phyloP scores from a whole-genome alignment of 2,797 vertebrate genomes.

The Dromococcyx pavoninus region DNA sequence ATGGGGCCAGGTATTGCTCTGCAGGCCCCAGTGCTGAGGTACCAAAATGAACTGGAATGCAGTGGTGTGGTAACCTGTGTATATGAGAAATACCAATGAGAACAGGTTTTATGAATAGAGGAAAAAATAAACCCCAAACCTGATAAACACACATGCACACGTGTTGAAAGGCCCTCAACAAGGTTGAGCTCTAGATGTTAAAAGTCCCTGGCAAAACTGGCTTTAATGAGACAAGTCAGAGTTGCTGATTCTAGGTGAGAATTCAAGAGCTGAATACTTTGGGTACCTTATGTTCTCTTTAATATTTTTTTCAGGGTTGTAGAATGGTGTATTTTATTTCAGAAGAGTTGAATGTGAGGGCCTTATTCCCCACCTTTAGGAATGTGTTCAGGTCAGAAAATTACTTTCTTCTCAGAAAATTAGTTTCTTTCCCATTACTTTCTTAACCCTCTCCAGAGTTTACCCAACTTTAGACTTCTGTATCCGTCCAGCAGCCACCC shows the following conservation, averaged over 20 bases:
- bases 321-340: background rate
- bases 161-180: background rate
- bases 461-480: background rate
- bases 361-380: background rate
- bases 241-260: background rate
- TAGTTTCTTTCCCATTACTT: background rate
- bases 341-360: background rate
- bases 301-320: background rate
- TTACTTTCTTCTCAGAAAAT: background rate
- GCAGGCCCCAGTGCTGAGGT: background rate
- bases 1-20: background rate
- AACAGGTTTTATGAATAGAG: background rate
- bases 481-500: background rate
- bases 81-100: background rate
- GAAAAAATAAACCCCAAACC: background rate
- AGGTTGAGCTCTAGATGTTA: background rate
- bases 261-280: background rate
- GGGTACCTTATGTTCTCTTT: background rate
- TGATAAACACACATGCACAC: background rate
- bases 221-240: background rate
- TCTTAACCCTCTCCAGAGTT: background rate
- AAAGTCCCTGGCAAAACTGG: background rate
- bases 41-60: background rate
- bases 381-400: background rate
- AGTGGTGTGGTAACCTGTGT: background rate